A percentile compares a stretch with the other conserved stretches of the same genome.
These are phyloP conservation scores for Meriones unguiculatus DNA, from an alignment of 2,113 vertebrate species.

Conservation along the genomic window DNA sequence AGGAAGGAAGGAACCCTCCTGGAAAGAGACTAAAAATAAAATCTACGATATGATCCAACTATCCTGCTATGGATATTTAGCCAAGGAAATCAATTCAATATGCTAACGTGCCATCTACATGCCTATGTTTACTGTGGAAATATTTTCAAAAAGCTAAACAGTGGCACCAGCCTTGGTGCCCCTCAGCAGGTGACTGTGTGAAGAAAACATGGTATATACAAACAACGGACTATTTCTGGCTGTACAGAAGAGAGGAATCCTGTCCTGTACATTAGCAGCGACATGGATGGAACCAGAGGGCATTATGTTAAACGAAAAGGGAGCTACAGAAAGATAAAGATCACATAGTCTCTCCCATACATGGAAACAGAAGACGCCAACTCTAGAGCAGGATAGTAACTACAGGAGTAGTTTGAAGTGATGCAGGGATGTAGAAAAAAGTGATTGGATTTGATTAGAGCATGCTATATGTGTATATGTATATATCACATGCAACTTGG, in stretches of 20 bases:
- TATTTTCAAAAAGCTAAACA: not conserved
- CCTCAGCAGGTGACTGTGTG: not conserved
- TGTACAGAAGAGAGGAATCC: not conserved
- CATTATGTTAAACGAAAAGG: not conserved
- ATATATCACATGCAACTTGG: not conserved
- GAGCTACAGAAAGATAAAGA: not conserved
- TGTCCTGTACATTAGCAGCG: not conserved
- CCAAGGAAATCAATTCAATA: not conserved
- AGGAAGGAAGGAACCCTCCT: not conserved
- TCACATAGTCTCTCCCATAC: not conserved
- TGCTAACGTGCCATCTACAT: not conserved
- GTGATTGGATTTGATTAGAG: not conserved
- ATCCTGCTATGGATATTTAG: not conserved
- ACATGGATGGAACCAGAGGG: not conserved
- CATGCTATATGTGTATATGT: not conserved
- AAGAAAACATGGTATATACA: not conserved
- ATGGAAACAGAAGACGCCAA: not conserved
- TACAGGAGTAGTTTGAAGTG: not conserved
- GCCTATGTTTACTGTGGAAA: not conserved
- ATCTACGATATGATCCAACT: not conserved
- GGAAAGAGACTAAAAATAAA: not conserved
- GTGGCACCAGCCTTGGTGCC: not conserved
- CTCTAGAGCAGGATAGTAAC: not conserved
- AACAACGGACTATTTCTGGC: not conserved
- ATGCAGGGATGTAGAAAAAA: not conserved